Evolutionary conservation across 2,797 vertebrate species (phyloP).

Genomic region (Intellagama lesueurii): DNA sequence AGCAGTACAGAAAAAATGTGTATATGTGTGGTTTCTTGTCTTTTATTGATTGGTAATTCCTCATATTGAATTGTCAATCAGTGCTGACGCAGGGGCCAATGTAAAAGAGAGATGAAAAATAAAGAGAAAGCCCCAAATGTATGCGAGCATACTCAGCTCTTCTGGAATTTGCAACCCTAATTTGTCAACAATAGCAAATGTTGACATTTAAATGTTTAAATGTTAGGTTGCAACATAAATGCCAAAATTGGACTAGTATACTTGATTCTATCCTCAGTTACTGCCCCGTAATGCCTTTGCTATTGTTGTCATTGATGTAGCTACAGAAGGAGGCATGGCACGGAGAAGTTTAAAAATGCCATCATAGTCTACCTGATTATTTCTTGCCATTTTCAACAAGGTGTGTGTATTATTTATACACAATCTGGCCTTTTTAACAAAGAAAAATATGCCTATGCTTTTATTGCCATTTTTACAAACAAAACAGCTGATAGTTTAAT

Average conservation of each 20-base stretch:
- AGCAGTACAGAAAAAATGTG: neutral
- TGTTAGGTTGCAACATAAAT: constrained; percentile 8
- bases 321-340: neutral
- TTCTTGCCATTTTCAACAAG: constrained; percentile 59
- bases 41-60: neutral
- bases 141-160: constrained; percentile 13
- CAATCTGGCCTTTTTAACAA: constrained; percentile 83
- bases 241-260: neutral
- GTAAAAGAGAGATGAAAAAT: constrained; percentile 15
- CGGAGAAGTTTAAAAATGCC: constrained; percentile 40
- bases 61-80: neutral
- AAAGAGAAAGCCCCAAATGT: constrained; percentile 24
- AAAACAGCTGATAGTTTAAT: constrained; percentile 85
- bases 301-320: neutral
- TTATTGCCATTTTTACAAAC: constrained; percentile 72
- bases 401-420: constrained; percentile 75
- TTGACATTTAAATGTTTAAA: no score
- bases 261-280: constrained; percentile 21
- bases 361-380: constrained; percentile 30
- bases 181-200: no score
- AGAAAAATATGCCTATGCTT: constrained; percentile 81
- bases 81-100: neutral
- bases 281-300: neutral
- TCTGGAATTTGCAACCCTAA: constrained; percentile 19
- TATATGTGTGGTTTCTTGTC: neutral